A percentile compares a stretch with the other conserved stretches of the same genome.
Evolutionary conservation across 2,113 vertebrate genomes (phyloP).

Genomic region (Argyrosomus japonicus): DNA sequence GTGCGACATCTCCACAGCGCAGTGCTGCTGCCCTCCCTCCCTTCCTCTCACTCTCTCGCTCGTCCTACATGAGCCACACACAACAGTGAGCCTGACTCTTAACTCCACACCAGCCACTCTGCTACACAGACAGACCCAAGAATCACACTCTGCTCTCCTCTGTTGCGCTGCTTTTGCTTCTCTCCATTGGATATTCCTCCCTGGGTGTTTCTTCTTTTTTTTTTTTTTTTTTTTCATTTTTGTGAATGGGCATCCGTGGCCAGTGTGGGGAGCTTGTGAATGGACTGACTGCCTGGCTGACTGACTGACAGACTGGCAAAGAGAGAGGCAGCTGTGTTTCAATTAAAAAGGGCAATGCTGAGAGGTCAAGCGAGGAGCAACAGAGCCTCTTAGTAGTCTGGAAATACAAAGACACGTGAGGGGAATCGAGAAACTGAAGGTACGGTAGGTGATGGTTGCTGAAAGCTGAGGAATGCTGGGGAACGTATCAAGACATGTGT

Average conservation of each 20-base stretch:
- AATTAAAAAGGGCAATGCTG: conserved; percentile 76
- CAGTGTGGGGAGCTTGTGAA: conserved; percentile 74
- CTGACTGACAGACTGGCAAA: conserved; percentile 65
- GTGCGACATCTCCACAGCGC: conserved; percentile 87
- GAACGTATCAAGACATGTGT: conserved; percentile 75
- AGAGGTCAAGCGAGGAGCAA: conserved; percentile 78
- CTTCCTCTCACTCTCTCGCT: conserved; percentile 80
- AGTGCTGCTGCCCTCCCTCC: conserved; percentile 83
- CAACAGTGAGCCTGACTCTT: conserved; percentile 74
- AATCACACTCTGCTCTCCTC: conserved; percentile 66
- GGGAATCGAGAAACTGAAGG: conserved; percentile 68
- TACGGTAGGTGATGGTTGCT: conserved; percentile 74
- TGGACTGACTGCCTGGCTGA: conserved; percentile 71
- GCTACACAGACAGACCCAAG: conserved; percentile 73
- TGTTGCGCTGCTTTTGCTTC: conserved; percentile 49
- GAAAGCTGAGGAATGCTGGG: conserved; percentile 67
- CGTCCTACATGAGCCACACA: conserved; percentile 78
- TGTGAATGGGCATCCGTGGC: conserved; percentile 78
- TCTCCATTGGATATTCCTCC: conserved; percentile 74
- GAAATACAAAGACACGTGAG: conserved; percentile 77
- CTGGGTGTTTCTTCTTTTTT: conserved; percentile 30
- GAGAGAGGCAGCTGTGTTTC: conserved; percentile 62
- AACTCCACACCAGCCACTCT: conserved; percentile 74
- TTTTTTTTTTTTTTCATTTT: conserved; percentile 57
- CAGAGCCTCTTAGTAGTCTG: conserved; percentile 74